These are phyloP conservation scores for Tribolium castaneum DNA, from an alignment of 1,140 invertebrate genomes.

Conservation along the genomic window DNA sequence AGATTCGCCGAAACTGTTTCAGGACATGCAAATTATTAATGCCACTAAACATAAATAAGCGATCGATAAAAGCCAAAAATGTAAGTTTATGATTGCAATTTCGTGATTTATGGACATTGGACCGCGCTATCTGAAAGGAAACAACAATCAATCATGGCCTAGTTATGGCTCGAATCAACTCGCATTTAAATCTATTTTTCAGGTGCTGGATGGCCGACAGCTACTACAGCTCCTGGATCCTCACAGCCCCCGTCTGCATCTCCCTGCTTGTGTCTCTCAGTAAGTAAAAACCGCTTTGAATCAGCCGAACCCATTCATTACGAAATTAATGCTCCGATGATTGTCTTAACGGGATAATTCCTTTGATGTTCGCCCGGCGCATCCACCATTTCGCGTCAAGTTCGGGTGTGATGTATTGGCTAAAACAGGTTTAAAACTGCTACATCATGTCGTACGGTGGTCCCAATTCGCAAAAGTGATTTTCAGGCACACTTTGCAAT, in stretches of 20 bases:
- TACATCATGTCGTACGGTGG: neutral
- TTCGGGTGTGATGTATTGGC: neutral
- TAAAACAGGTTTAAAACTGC: neutral
- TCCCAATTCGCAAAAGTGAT: neutral
- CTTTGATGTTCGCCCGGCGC: neutral
- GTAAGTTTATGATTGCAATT: slow-evolving; percentile 9
- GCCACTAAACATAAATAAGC: too few relatives aligned
- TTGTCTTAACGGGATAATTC: neutral
- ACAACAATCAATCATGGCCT: neutral
- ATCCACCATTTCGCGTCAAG: neutral
- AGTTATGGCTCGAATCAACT: too few relatives aligned
- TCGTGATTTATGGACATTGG: neutral
- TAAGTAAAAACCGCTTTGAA: slow-evolving; percentile 54
- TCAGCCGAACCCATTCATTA: too few relatives aligned
- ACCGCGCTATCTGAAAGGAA: neutral
- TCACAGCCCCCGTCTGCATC: slow-evolving; percentile 78
- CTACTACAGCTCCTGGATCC: slow-evolving; percentile 73
- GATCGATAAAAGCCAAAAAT: neutral
- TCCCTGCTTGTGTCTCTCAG: slow-evolving; percentile 72
- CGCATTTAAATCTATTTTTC: slow-evolving; percentile 53
- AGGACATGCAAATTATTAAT: too few relatives aligned
- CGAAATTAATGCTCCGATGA: neutral
- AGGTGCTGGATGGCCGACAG: slow-evolving; percentile 87
- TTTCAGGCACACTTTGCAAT: neutral
- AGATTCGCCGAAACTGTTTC: neutral